Evolutionary conservation across 2,888 invertebrate species (phyloP), one percentile per base, ranked within the genome.

Genomic region (Archips crataeganus): DNA sequence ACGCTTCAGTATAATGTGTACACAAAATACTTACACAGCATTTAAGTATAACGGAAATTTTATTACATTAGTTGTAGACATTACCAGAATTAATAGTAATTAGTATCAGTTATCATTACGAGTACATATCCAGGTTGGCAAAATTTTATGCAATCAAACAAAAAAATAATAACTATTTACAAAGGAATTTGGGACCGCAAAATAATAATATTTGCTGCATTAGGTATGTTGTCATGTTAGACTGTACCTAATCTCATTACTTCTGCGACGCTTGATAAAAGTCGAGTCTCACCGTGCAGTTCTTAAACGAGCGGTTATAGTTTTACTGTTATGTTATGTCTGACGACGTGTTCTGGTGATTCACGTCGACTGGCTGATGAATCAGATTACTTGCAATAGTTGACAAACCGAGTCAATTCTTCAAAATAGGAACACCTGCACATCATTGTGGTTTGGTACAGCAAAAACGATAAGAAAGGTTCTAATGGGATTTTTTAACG

Each of bases 401-500:
- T 8, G 32, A 47, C 45, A 70, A 70, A 57, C 42, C 36, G 47
- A 62, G n/a, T 36, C 57, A 67, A 47, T 54, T 54, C 42, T 54
- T 47, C 11, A 51, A 67, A 34, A 49, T 32, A 45, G 23, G 13
- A 54, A 36, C 67, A 67, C 54, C 73, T 69, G 59, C 54, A 62
- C 51, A 36, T 32, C 59, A n/a, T 15, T 39, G 10, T 54, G 54
- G 45, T 45, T 45, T 39, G 39, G 39, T 51, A 36, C 10, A 23
- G 54, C 68, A 69, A 63, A 57, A 67, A 57, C 57, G 71, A 57
- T 36, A 23, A 39, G 23, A 59, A 45, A 47, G 59, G 57, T 57
- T 62, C 47, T 64, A 72, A 72, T 72, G 73, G 45, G 68, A 63
- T 51, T 57, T 60, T 36, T 60, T 57, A 11, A 49, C 32, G 47